Evolutionary conservation across 2,113 vertebrate species (phyloP), one percentile per base, ranked within the genome.

Genomic region (Acrocephalus arundinaceus): DNA sequence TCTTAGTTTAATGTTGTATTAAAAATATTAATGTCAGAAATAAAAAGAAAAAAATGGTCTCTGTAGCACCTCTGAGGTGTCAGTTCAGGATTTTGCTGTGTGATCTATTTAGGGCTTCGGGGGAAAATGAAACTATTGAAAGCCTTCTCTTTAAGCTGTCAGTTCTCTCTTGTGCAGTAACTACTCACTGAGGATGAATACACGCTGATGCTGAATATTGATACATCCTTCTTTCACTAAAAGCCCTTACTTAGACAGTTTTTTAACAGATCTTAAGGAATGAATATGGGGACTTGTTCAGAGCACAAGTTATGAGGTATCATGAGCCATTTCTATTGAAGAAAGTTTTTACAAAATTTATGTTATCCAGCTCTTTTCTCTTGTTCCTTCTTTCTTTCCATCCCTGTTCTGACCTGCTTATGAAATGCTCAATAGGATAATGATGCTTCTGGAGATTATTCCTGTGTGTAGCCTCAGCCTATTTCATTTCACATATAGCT

Each of bases 51-150:
- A 66, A 89, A 87, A 24, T 31, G 46, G n/a, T 89, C 66, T 93
- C 77, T 5, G 4, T 61, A 57, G 48, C 48, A 77, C 37, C 75
- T 94, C 87, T 93, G 88, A 94, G 95, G 68, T 93, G 72, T 92
- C 85, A 89, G 85, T 68, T 85, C 59, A 67, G 92, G 82, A 81
- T 96, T 96, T 96, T 94, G 85, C 85, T 74, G 72, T 96, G 88
- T 95, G 94, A 95, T 96, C 90, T 90, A 88, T 87, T 78, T 90
- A 86, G 72, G 86, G 79, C 93, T 92, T 92, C 59, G 6, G 88
- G 90, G 91, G 8, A 65, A 95, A 90, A 84, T 58, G 65, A 74
- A 90, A 52, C 68, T 75, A 74, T 89, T 89, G 93, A 90, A 95
- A 92, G 59, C 21, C 72, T 92, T 92, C 89, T 84, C 79, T 97